Base-by-base conservation (phyloP, 1,140 invertebrate genomes). In the Procambarus clarkii region DNA sequence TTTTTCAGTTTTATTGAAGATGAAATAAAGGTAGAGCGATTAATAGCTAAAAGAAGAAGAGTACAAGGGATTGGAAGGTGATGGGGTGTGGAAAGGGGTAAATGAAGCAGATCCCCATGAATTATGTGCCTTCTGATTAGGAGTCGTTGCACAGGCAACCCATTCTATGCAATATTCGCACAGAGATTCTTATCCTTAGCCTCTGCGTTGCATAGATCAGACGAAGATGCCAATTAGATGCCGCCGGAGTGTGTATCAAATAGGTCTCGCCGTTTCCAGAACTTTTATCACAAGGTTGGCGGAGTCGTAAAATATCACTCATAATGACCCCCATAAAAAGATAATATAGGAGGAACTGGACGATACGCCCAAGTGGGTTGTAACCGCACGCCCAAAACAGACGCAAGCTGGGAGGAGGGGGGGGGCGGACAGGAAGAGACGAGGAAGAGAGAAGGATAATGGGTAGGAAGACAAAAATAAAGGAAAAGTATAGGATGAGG, bases 261-360 rank as follows among this genome's bases (percentile, higher is more conserved):
- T 74, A 24, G 21, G 5, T 34, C n/a, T 5, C 69, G n/a, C 69
- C 5, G n/a, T 24, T 74, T 74, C n/a, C 69, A 74, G n/a, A 74
- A 24, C 69, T 74, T 24, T 74, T 24, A 74, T 24, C 69, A 74
- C n/a, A 24, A 74, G 21, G 4, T 74, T 21, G 69, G 7, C 13
- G 69, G 69, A 34, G n/a, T 74, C 69, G 69, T 74, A 74, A 74
- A 74, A 74, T 74, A 74, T 74, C 69, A 74, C 69, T 74, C n/a
- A 4, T 74, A 74, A 74, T 74, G 69, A 74, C 2, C 69, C 21
- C 69, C 69, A 24, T 74, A 74, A 74, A 21, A 74, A 5, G 24
- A 34, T 24, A 74, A 24, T 74, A 74, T 74, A 74, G 24, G 69
- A 34, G n/a, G 11, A 34, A 24, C 21, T 74, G n/a, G 18, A n/a